Base-by-base conservation (phyloP, 2,888 invertebrate genomes). In the Nomada ruficornis region DNA sequence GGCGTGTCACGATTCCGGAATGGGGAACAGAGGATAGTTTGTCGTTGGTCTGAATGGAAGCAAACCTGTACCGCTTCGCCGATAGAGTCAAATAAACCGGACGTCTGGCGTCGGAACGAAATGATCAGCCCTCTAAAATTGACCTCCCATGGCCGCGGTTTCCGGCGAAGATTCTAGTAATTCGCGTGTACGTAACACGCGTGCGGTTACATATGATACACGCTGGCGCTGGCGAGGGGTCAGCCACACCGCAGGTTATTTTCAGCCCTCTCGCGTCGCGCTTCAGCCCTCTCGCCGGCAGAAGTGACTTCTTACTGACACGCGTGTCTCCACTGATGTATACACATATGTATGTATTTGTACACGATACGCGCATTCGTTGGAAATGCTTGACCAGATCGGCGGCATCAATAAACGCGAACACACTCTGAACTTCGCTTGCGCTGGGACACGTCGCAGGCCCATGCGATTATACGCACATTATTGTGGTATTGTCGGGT, bases 201-300 rank as follows among this genome's bases (percentile, higher is more conserved):
- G 23, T 65, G 60, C 29, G 47, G 54, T 60, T 76, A 42, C 73
- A 59, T 42, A 68, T 55, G 60, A 78, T 70, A 72, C 52, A 72
- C 57, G 68, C 29, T 55, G 62, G 64, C 67, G 70, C 72, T 76
- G 77, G 71, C 84, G 70, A 84, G 78, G 82, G 86, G 86, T 86
- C 84, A 87, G 82, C 82, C 67, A 86, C 84, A 87, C 83, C 79
- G 83, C 55, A 44, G 78, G 88, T 87, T 88, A 85, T 89, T 89
- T 88, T 82, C 78, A 87, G 88, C 77, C 73, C 79, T 83, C 69
- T 67, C 59, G 20, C 20, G 50, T 11, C 64, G 29, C 44, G 60
- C 18, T 64, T 68, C 62, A 78, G 70, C 67, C 81, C 81, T 81
- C 80, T 84, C 75, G 73, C 67, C 67, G 68, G 52, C 75, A 29